Evolutionary conservation across 2,797 vertebrate genomes (phyloP), one percentile per base, ranked within the genome.

Genomic region (Acestrorhynchus altus): DNA sequence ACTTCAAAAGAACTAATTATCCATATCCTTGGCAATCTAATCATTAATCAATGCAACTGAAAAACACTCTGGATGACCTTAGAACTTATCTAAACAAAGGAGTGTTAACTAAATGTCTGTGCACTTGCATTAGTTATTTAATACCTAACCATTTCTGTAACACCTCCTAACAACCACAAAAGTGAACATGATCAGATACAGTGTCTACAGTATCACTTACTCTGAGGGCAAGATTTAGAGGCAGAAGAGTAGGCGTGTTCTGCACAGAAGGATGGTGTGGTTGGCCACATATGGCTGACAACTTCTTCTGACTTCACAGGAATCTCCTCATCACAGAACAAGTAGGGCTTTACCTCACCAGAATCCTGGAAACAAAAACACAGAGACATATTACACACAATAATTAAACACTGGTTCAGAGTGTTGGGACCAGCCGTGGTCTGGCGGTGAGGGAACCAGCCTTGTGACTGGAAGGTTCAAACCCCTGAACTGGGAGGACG

Each of bases 291-390:
- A 89, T 99, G 97, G 78, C 96, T 98, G 74, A 99, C 98, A 39
- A 99, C 97, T 87, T 99, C 98, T 85, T 99, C 98, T 0, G 98
- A 98, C 81, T 99, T 99, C 12, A 99, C 98, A 0, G 97, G 98
- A 56, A 99, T 99, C 90, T 99, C 98, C 83, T 99, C 98, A 72
- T 99, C 98, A 74, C 98, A 99, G 84, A 99, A 99, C 54, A 99
- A 92, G 74, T 97, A 98, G 0, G 98, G 98, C 85, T 98, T 98
- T 74, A 98, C 94, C 79, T 97, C 98, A 16, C 95, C 95, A 4
- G 95, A 93, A 79, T 99, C 98, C 98, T 99, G 85, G 42, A 89
- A 74, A 87, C 12, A 87, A 1, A 72, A 13, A 16, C 13, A 24
- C 0, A 52, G 49, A 20, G n/a, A n/a, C 1, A 7, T 8, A 49